Evolutionary conservation across 2,888 invertebrate species (phyloP), one percentile per base, ranked within the genome.

Genomic region (Tenthredo mesomela): DNA sequence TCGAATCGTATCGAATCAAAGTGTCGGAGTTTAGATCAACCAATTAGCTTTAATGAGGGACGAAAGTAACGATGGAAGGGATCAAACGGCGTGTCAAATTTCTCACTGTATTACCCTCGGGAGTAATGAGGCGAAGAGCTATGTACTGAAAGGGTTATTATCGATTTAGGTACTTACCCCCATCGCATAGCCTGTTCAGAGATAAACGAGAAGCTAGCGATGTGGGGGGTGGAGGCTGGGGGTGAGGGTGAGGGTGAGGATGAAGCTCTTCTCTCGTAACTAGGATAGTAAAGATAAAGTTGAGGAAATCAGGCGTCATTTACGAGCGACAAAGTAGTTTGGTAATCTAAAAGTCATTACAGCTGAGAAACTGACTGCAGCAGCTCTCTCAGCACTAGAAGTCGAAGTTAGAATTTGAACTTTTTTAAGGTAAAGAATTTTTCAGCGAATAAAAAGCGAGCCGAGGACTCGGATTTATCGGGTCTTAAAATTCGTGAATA

Each of bases 211-310:
- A 21, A 6, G 10, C 61, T n/a, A n/a, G 2, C 15, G 15, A 7
- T 9, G 9, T 10, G 33, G 29, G 67, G 4, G 25, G 9, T 12
- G 65, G 67, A 0, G 29, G 18, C 9, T n/a, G 9, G 21, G 15
- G 15, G 67, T 0, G 67, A n/a, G 70, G 10, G 33, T 12, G 12
- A 9, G 15, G 15, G 67, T 0, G 67, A n/a, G 70, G 10, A 18
- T 12, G 12, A 9, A 5, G n/a, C 18, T 18, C 6, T 70, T 3
- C 37, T 43, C n/a, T 7, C 40, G 4, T 54, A 54, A 33, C 77
- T 77, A 29, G 29, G 77, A 77, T 77, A 77, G 77, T 77, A 80
- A 80, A 80, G 80, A 80, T 80, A 61, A 61, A 80, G 80, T 58
- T 80, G 61, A 80, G 80, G 15, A 61, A 58, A 80, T 21, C 61